A percentile compares a stretch with the other conserved stretches of the same genome.
Evolutionary conservation across 1,140 invertebrate species (phyloP).

Genomic region (Monochamus saltuarius): DNA sequence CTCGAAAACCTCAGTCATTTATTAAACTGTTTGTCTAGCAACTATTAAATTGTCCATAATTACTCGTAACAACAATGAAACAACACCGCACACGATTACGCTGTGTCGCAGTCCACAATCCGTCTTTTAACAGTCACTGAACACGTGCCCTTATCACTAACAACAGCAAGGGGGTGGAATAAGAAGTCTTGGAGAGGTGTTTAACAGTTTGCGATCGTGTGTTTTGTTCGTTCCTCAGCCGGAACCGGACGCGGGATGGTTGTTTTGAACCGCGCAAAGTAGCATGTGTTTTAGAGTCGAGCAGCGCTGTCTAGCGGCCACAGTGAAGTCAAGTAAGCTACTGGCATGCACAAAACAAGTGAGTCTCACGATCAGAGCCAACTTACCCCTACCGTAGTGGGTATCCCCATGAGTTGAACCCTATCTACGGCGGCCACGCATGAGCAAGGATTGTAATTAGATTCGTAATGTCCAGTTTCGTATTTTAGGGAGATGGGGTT

Average conservation of each 20-base stretch:
- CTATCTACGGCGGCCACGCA: slow-evolving; percentile 44
- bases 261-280: slow-evolving; percentile 1
- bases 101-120: not conserved
- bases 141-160: not conserved
- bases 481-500: slow-evolving; percentile 44
- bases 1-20: slow-evolving; percentile 7
- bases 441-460: slow-evolving; percentile 54
- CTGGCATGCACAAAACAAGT: slow-evolving; percentile 34
- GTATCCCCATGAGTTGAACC: slow-evolving; percentile 37
- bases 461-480: slow-evolving; percentile 54
- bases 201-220: not conserved
- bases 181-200: not conserved
- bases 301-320: slow-evolving; percentile 21
- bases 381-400: slow-evolving; percentile 42
- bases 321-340: slow-evolving; percentile 35
- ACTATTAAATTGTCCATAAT: slow-evolving; percentile 11
- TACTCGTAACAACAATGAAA: slow-evolving; percentile 12
- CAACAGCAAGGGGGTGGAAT: not conserved
- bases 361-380: slow-evolving; percentile 33
- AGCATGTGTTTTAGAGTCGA: slow-evolving; percentile 23
- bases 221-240: not conserved
- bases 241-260: not conserved
- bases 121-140: no score
- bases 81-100: slow-evolving; percentile 3
- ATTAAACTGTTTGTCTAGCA: slow-evolving; percentile 28